These are phyloP conservation scores for Cotesia vestalis DNA, from an alignment of 1,140 invertebrate genomes.

Conservation along the genomic window DNA sequence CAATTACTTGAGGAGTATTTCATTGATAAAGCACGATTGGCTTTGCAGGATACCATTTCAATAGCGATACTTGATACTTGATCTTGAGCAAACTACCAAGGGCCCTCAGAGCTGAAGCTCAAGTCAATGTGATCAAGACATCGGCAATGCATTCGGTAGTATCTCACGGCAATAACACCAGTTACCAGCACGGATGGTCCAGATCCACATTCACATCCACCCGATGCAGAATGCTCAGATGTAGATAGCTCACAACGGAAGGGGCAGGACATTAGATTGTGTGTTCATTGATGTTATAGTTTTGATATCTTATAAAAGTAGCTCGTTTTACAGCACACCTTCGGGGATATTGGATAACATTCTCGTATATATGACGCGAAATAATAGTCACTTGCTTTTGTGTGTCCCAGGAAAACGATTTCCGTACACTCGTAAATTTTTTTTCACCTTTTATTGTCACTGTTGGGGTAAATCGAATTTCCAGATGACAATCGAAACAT, in stretches of 20 bases:
- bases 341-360: neutral
- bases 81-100: constrained; percentile 22
- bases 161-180: neutral
- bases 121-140: constrained; percentile 19
- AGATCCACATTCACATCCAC: no score
- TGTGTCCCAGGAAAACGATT: neutral
- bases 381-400: neutral
- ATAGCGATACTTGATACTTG: constrained; percentile 15
- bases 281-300: constrained; percentile 10
- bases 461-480: constrained; percentile 11
- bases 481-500: no score
- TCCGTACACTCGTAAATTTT: constrained; percentile 8
- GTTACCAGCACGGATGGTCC: no score
- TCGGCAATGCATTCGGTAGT: constrained; percentile 15
- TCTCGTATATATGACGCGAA: neutral
- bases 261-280: constrained; percentile 10
- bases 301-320: no score
- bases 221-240: no score
- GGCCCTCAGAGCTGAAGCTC: constrained; percentile 1
- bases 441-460: neutral
- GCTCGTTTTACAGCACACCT: constrained; percentile 1
- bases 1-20: constrained; percentile 11
- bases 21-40: constrained; percentile 17
- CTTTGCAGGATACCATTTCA: constrained; percentile 6
- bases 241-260: no score